Evolutionary conservation across 2,113 vertebrate genomes (phyloP).

Genomic region (Trichechus manatus): DNA sequence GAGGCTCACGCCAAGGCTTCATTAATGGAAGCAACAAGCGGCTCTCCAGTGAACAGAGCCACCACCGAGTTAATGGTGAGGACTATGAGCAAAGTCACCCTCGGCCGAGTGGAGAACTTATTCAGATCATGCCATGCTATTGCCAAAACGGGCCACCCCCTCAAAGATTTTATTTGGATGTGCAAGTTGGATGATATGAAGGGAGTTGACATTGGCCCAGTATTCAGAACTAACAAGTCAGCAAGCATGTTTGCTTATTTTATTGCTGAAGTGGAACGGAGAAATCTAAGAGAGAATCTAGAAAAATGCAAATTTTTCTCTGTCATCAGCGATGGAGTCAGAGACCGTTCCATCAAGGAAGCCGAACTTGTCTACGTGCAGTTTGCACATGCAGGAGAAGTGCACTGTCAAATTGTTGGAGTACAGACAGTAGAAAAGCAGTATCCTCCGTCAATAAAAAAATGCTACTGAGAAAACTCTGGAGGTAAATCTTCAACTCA

Average conservation of each 20-base stretch:
- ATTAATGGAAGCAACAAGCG: conserved; percentile 83
- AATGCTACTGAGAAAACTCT: conserved; percentile 81
- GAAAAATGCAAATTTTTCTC: conserved; percentile 86
- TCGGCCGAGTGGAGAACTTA: conserved; percentile 83
- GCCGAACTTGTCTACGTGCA: conserved; percentile 77
- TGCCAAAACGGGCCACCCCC: conserved; percentile 77
- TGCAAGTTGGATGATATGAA: conserved; percentile 85
- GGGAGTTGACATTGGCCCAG: conserved; percentile 80
- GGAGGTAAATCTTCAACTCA: conserved; percentile 82
- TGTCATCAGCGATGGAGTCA: conserved; percentile 76
- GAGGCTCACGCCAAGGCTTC: conserved; percentile 86
- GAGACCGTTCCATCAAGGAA: conserved; percentile 8
- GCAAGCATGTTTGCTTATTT: conserved; percentile 83
- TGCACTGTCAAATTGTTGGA: conserved; percentile 83
- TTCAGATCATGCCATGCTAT: conserved; percentile 85
- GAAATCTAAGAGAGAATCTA: conserved; percentile 81
- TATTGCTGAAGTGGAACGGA: conserved; percentile 85
- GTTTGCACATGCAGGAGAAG: conserved; percentile 81
- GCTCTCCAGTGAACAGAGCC: conserved; percentile 63
- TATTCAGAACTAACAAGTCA: conserved; percentile 84
- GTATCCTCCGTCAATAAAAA: conserved; percentile 76
- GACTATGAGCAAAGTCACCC: conserved; percentile 80
- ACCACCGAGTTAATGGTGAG: conserved; percentile 77
- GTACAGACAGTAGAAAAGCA: conserved; percentile 69
- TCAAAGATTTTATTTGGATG: conserved; percentile 81